Evolutionary conservation across 2,113 vertebrate species (phyloP).

Genomic region (Thamnophis sirtalis): DNA sequence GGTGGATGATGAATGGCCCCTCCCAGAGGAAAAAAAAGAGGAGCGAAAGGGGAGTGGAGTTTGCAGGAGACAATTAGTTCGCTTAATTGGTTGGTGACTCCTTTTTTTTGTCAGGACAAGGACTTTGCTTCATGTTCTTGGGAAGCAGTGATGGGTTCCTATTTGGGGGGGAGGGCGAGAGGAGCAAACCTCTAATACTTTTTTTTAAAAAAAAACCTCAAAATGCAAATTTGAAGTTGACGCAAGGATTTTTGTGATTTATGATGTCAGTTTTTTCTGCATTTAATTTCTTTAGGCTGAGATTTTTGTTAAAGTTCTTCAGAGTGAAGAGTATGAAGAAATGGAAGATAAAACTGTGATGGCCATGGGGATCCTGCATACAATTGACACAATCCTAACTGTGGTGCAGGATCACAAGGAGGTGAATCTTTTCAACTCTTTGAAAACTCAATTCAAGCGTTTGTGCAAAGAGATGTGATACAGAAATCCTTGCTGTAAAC

Average conservation of each 20-base stretch:
- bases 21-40: too few relatives aligned
- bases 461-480: neutral
- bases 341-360: conserved; percentile 95
- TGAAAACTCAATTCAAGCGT: neutral
- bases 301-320: conserved; percentile 93
- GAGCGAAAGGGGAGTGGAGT: too few relatives aligned
- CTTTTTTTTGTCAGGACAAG: too few relatives aligned
- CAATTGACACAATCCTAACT: conserved; percentile 92
- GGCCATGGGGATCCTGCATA: conserved; percentile 93
- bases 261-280: neutral
- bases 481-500: neutral
- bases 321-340: conserved; percentile 95
- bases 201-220: neutral
- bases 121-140: too few relatives aligned
- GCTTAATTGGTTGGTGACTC: too few relatives aligned
- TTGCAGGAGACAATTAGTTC: too few relatives aligned
- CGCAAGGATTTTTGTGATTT: neutral
- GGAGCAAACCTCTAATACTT: neutral
- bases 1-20: too few relatives aligned
- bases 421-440: conserved; percentile 65
- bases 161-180: neutral
- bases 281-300: conserved; percentile 76
- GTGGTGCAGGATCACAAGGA: conserved; percentile 95
- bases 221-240: neutral
- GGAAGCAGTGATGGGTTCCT: too few relatives aligned